Evolutionary conservation across 2,113 vertebrate species (phyloP).

Genomic region (Probosciger aterrimus): DNA sequence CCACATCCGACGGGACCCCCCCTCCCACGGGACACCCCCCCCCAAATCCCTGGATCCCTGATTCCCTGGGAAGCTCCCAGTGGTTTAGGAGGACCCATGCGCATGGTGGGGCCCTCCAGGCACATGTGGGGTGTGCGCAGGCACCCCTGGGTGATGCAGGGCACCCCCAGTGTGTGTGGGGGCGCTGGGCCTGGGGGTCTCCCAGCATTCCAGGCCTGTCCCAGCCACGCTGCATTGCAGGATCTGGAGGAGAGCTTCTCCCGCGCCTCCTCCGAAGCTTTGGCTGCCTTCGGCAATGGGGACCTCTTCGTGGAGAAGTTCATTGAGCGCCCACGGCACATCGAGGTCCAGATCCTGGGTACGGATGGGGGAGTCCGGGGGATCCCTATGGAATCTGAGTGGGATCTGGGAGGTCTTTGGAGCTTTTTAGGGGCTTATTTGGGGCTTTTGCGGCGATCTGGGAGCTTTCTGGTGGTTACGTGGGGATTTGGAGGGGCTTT

Average conservation of each 20-base stretch:
- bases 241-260: neutral
- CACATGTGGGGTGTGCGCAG: neutral
- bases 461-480: no score
- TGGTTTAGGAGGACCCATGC: neutral
- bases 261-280: neutral
- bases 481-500: neutral
- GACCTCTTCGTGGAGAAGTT: neutral
- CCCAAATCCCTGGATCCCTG: neutral
- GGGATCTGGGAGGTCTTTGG: neutral
- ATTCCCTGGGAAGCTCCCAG: no score
- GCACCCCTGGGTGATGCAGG: neutral
- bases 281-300: neutral
- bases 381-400: neutral
- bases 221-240: neutral
- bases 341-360: slow-evolving; percentile 13
- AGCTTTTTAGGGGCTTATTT: neutral
- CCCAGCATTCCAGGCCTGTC: neutral
- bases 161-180: no score
- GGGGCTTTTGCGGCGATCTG: neutral
- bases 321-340: neutral
- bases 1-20: no score
- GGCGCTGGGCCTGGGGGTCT: neutral
- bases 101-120: no score
- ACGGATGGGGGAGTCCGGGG: neutral
- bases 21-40: no score